These are phyloP conservation scores for Crypturellus undulatus DNA, from an alignment of 2,113 vertebrate species.

Conservation along the genomic window DNA sequence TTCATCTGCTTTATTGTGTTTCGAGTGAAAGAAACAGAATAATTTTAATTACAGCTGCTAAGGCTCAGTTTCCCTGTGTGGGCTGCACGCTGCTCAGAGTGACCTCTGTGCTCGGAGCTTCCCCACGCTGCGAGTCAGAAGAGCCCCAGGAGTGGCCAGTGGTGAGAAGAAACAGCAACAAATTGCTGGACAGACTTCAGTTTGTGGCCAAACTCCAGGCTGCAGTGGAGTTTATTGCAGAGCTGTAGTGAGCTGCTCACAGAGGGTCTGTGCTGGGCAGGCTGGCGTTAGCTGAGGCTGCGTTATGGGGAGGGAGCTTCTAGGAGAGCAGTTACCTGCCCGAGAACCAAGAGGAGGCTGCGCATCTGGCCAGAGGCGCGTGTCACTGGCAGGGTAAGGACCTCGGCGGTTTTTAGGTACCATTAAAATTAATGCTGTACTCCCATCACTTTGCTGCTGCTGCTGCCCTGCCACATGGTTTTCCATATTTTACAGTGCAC, in stretches of 20 bases:
- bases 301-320: background rate
- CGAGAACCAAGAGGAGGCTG: slow-evolving; percentile 11
- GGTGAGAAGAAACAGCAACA: background rate
- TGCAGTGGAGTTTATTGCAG: background rate
- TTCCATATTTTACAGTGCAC: slow-evolving; percentile 69
- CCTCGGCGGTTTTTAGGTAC: slow-evolving; percentile 23
- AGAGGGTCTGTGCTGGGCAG: background rate
- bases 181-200: background rate
- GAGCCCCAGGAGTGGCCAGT: fast-evolving
- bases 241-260: background rate
- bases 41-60: background rate
- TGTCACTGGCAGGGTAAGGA: background rate
- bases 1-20: background rate
- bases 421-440: slow-evolving; percentile 63
- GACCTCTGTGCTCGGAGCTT: background rate
- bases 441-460: slow-evolving; percentile 62
- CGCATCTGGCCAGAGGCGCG: slow-evolving; percentile 5
- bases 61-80: background rate
- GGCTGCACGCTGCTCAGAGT: background rate
- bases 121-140: background rate
- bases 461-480: slow-evolving; percentile 40
- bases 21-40: background rate
- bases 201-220: background rate
- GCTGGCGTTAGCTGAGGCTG: background rate
- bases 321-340: background rate